phyloP scores from a whole-genome alignment of 2,113 vertebrate genomes.

The Microcebus tavaratra region DNA sequence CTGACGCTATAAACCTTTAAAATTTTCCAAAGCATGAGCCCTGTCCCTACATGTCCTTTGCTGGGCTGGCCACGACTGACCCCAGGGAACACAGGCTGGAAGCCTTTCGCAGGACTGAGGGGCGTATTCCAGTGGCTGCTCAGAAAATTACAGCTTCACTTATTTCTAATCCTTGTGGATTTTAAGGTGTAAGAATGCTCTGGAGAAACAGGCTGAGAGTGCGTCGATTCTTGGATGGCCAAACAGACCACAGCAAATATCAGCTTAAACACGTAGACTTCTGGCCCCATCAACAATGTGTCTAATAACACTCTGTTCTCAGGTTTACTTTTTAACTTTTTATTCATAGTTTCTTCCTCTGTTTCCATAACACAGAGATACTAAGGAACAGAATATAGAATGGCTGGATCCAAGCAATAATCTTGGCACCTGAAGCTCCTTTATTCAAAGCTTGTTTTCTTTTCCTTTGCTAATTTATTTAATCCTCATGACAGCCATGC shows the following conservation, averaged over 20 bases:
- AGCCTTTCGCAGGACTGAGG: neutral
- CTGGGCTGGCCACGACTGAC: neutral
- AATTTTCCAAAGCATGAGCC: neutral
- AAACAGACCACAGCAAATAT: neutral
- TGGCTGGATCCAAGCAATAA: neutral
- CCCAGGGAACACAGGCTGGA: too few relatives aligned
- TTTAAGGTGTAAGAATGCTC: neutral
- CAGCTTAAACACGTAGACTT: neutral
- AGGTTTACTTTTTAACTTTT: neutral
- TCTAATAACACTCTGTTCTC: neutral
- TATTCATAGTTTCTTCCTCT: neutral
- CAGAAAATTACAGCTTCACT: neutral
- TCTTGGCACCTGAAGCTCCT: neutral
- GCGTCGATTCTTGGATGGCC: neutral
- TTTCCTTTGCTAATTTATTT: neutral
- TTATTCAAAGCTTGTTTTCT: neutral
- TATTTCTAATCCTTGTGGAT: neutral
- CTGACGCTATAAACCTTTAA: neutral
- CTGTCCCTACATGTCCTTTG: neutral
- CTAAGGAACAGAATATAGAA: neutral
- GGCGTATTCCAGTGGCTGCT: neutral
- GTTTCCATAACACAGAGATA: neutral
- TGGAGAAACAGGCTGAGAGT: neutral
- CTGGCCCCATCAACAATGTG: neutral
- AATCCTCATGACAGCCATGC: neutral